Percentiles rank a stretch among this genome's conserved stretches.
Evolutionary conservation across 2,113 vertebrate species (phyloP).

Genomic region (Phylloscopus trochilus): DNA sequence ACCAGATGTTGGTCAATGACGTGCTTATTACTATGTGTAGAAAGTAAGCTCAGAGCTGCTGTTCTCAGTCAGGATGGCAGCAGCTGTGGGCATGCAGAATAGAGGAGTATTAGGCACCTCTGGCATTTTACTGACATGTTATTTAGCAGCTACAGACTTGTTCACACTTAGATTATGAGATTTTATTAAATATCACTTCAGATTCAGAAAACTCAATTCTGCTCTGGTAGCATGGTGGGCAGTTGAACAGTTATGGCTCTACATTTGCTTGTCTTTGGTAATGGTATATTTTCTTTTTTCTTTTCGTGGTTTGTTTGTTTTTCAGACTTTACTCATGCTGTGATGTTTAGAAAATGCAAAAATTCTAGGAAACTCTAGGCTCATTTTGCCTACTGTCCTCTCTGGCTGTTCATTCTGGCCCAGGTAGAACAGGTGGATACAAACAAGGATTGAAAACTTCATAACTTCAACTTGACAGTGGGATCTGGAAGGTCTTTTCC

Average conservation of each 20-base stretch:
- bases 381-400: neutral
- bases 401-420: neutral
- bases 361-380: neutral
- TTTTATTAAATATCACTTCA: neutral
- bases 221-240: neutral
- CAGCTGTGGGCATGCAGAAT: neutral
- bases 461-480: rapidly evolving
- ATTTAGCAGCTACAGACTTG: neutral
- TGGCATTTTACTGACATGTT: neutral
- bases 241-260: neutral
- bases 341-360: neutral
- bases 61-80: neutral
- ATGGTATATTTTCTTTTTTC: neutral
- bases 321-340: neutral
- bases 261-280: neutral
- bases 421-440: neutral
- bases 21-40: neutral
- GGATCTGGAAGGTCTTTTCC: neutral
- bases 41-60: neutral
- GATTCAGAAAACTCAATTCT: neutral
- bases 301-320: neutral
- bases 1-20: neutral
- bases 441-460: neutral
- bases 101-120: neutral
- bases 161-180: neutral